Evolutionary conservation across 2,888 invertebrate genomes (phyloP).

Genomic region (Chouioia cunea): DNA sequence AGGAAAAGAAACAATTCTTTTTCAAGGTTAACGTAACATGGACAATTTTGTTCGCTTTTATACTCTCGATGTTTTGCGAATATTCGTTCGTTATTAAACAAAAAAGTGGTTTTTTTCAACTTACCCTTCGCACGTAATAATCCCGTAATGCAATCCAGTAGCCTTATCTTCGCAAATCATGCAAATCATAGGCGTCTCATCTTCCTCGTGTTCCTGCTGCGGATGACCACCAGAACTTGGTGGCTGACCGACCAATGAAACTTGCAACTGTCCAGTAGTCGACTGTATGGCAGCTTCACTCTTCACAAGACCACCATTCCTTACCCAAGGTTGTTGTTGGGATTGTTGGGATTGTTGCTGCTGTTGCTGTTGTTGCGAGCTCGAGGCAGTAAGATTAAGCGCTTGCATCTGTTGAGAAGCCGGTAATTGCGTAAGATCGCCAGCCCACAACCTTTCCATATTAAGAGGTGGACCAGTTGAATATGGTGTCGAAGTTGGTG

Average conservation of each 20-base stretch:
- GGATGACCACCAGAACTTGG: slow-evolving; percentile 64
- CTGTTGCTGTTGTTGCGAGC: slow-evolving; percentile 56
- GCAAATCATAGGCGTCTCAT: slow-evolving; percentile 95
- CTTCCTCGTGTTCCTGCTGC: slow-evolving; percentile 77
- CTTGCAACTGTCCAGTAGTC: slow-evolving; percentile 49
- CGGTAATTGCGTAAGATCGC: slow-evolving; percentile 86
- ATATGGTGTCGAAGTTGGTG: slow-evolving; percentile 60
- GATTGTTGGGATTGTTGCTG: slow-evolving; percentile 45
- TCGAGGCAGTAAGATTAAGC: slow-evolving; percentile 75
- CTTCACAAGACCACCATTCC: slow-evolving; percentile 64
- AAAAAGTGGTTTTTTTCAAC: slow-evolving; percentile 54
- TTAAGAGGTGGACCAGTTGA: slow-evolving; percentile 77
- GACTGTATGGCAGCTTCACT: slow-evolving; percentile 61
- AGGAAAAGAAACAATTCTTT: too few species aligned
- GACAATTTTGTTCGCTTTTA: too few species aligned
- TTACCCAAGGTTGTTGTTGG: slow-evolving; percentile 59
- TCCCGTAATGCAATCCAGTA: slow-evolving; percentile 97
- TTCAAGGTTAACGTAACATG: too few species aligned
- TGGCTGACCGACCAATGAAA: slow-evolving; percentile 12
- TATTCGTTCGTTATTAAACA: too few species aligned
- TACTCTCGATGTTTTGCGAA: too few species aligned
- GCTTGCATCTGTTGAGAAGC: slow-evolving; percentile 85
- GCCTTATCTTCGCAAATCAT: slow-evolving; percentile 99
- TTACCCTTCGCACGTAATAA: slow-evolving; percentile 98
- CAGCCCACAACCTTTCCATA: slow-evolving; percentile 93